phyloP scores from a whole-genome alignment of 2,888 invertebrate species.

The Ischnus inquisitorius region DNA sequence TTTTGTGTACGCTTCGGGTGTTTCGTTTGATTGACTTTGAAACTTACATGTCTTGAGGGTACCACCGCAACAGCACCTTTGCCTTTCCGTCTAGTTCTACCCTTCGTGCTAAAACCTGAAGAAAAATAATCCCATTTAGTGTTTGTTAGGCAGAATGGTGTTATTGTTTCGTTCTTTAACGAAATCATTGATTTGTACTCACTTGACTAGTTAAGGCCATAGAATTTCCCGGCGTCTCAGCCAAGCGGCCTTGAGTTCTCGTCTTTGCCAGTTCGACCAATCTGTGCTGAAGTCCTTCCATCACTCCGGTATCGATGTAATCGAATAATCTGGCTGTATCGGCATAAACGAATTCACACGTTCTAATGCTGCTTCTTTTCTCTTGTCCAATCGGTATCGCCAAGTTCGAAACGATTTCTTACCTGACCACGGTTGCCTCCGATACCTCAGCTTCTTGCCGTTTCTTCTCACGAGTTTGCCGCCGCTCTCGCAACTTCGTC shows the following conservation, averaged over 20 bases:
- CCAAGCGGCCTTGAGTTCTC: slow-evolving; percentile 89
- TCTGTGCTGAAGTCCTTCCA: slow-evolving; percentile 96
- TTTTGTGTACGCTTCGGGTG: slow-evolving; percentile 74
- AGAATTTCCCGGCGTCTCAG: slow-evolving; percentile 89
- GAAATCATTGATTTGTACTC: slow-evolving; percentile 65
- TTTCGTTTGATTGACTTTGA: slow-evolving; percentile 14
- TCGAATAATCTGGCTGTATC: slow-evolving; percentile 95
- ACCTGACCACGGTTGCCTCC: slow-evolving; percentile 97
- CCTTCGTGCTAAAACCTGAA: slow-evolving; percentile 89
- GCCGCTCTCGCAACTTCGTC: slow-evolving; percentile 91
- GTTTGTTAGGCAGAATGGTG: too few species aligned
- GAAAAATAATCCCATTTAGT: slow-evolving; percentile 5
- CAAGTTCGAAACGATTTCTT: slow-evolving; percentile 79
- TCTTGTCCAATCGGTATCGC: slow-evolving; percentile 11
- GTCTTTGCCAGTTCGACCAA: slow-evolving; percentile 88
- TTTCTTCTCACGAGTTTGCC: slow-evolving; percentile 94
- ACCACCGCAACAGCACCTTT: slow-evolving; percentile 93
- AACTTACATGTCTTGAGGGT: slow-evolving; percentile 95
- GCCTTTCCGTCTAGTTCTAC: slow-evolving; percentile 88
- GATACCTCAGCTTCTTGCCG: slow-evolving; percentile 94
- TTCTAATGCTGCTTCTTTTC: slow-evolving; percentile 37
- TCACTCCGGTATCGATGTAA: slow-evolving; percentile 96
- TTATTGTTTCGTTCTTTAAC: not conserved
- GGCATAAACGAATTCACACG: slow-evolving; percentile 78
- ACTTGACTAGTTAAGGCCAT: slow-evolving; percentile 91